These are phyloP conservation scores for Sceliomorpha sp. DNA, from an alignment of 2,888 invertebrate species.

Conservation along the genomic window DNA sequence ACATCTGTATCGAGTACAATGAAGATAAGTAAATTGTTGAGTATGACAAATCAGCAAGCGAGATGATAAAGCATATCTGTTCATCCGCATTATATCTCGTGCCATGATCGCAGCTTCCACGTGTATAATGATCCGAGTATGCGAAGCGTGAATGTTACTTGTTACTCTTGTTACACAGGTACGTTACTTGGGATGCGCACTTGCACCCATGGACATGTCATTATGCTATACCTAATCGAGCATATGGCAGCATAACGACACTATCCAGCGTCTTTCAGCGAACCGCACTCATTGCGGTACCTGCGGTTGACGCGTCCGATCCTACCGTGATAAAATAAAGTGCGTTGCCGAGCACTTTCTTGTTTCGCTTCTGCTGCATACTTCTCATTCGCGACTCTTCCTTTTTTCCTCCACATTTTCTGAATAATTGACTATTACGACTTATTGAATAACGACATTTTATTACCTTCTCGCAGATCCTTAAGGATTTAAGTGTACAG, in stretches of 20 bases:
- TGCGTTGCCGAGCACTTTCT: too few species aligned
- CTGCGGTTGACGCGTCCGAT: conserved; percentile 52
- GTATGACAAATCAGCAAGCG: background rate
- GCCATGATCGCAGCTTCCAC: conserved; percentile 15
- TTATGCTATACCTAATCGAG: conserved; percentile 50
- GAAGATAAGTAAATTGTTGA: too few species aligned
- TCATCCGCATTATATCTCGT: conserved; percentile 17
- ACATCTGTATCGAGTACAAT: too few species aligned
- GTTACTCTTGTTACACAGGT: conserved; percentile 41
- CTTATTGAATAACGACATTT: too few species aligned
- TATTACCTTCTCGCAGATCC: too few species aligned
- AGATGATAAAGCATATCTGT: conserved; percentile 11
- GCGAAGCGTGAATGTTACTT: conserved; percentile 48
- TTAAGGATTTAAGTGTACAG: too few species aligned
- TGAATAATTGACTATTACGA: too few species aligned
- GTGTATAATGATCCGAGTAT: conserved; percentile 38
- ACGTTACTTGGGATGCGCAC: conserved; percentile 30
- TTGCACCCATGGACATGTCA: conserved; percentile 41
- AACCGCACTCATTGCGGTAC: conserved; percentile 39
- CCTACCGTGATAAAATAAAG: conserved; percentile 41
- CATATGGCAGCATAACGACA: conserved; percentile 53
- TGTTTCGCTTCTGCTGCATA: too few species aligned
- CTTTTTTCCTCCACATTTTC: too few species aligned
- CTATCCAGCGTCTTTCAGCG: conserved; percentile 54
- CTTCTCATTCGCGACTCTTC: too few species aligned